Percentiles rank a stretch among this genome's conserved stretches.
These are phyloP conservation scores for Bostrychus sinensis DNA, from an alignment of 2,113 vertebrate species.

Conservation along the genomic window DNA sequence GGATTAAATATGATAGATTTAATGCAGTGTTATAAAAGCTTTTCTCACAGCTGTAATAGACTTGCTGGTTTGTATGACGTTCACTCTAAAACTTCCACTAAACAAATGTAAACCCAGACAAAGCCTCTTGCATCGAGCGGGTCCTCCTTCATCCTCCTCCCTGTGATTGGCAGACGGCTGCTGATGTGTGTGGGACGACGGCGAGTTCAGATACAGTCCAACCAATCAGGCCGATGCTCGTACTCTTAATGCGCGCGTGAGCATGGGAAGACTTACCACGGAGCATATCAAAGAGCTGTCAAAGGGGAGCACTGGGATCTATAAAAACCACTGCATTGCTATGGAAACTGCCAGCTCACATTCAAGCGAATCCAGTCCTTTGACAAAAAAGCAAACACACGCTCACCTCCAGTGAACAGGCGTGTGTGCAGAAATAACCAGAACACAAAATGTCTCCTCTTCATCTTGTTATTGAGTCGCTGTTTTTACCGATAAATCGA, in stretches of 20 bases:
- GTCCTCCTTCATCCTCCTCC: not conserved
- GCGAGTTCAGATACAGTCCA: slow-evolving; percentile 38
- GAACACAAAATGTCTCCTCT: slow-evolving; percentile 11
- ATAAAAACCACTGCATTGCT: slow-evolving; percentile 39
- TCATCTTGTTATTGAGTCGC: slow-evolving; percentile 16
- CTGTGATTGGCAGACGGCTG: slow-evolving; percentile 1
- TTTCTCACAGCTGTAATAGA: too few relatives aligned
- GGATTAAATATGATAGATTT: too few relatives aligned
- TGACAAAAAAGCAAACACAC: slow-evolving; percentile 7
- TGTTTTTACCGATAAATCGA: slow-evolving; percentile 14
- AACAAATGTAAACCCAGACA: not conserved
- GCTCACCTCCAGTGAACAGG: slow-evolving; percentile 1
- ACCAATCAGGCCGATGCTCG: slow-evolving; percentile 1
- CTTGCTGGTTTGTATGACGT: too few relatives aligned
- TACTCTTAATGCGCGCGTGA: not conserved
- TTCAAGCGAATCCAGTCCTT: slow-evolving; percentile 13
- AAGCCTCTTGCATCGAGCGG: not conserved
- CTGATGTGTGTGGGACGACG: slow-evolving; percentile 4
- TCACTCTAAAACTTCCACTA: not conserved
- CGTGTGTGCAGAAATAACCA: slow-evolving; percentile 12
- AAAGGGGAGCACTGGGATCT: slow-evolving; percentile 30
- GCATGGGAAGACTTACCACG: slow-evolving; percentile 20
- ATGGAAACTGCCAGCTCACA: slow-evolving; percentile 47
- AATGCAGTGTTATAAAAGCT: too few relatives aligned
- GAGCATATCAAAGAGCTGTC: slow-evolving; percentile 28